Evolutionary conservation across 2,888 invertebrate species (phyloP).

Genomic region (Synanthedon tipuliformis): DNA sequence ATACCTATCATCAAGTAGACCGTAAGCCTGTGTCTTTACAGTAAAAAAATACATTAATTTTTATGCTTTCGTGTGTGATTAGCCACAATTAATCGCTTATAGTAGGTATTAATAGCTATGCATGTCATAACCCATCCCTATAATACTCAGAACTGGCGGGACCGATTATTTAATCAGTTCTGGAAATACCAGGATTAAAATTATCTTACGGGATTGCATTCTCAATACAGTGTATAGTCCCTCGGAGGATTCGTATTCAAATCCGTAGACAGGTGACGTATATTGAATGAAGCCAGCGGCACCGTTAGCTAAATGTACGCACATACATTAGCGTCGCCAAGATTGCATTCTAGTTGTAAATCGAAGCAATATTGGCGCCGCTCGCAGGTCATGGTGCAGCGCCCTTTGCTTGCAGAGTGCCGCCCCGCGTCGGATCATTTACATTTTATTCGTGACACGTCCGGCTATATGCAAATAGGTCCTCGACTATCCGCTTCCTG

Average conservation of each 20-base stretch:
- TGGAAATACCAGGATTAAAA: too few relatives aligned
- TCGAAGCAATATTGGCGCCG: conserved; percentile 45
- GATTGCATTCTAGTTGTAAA: conserved; percentile 37
- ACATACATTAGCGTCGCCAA: conserved; percentile 23
- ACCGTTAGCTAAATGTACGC: conserved; percentile 9
- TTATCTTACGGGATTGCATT: too few relatives aligned
- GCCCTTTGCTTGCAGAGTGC: conserved; percentile 4
- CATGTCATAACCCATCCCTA: too few relatives aligned
- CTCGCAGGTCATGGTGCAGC: conserved; percentile 20
- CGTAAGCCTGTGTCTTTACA: too few relatives aligned
- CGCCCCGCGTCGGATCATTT: conserved; percentile 33
- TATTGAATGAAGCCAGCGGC: conserved; percentile 4
- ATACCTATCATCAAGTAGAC: too few relatives aligned
- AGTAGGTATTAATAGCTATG: too few relatives aligned
- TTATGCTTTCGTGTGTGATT: too few relatives aligned
- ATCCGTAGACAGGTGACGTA: conserved; percentile 4
- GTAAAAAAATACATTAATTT: too few relatives aligned
- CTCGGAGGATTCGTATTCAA: not conserved
- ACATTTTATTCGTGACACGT: conserved; percentile 66
- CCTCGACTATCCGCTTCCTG: conserved; percentile 16
- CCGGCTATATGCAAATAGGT: conserved; percentile 53
- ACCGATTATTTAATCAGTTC: too few relatives aligned
- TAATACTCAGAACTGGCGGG: too few relatives aligned
- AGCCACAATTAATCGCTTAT: too few relatives aligned
- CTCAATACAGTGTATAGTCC: too few relatives aligned